Base-by-base conservation (phyloP, 2,888 invertebrate genomes). In the Fragum whitleyi region DNA sequence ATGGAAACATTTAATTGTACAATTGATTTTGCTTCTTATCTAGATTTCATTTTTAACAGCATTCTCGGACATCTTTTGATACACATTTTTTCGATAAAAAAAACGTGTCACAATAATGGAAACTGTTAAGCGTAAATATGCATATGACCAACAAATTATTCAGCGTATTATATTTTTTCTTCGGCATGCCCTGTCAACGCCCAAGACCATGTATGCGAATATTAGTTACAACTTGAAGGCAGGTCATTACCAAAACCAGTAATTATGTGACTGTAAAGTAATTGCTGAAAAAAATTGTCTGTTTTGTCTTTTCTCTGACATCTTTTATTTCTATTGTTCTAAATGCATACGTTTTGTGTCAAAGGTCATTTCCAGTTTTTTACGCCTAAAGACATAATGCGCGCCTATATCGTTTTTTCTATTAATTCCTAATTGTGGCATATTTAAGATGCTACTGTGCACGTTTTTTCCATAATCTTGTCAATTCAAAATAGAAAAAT, bases 371-470 rank as follows among this genome's bases (percentile, higher is more conserved):
- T n/a, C 29, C 2, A 32, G 61, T 19, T 16, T 16, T 28, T 32
- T 32, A n/a, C 61, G n/a, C 61, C 61, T 32, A 47, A 14, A n/a
- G 47, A 47, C 47, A 36, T 47, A 47, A 14, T 5, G 47, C 47
- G 47, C 19, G 3, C 14, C n/a, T 9, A n/a, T 9, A 5, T 3
- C 19, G 29, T 32, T 29, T 57, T 32, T 29, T 61, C 61, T 61
- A 61, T 61, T 61, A 61, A 61, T 61, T 61, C 29, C 32, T 61
- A 29, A 61, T 61, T 61, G 61, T 61, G 61, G 29, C 61, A 61
- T 61, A 61, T 61, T 61, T 61, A 61, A 61, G 61, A 61, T 61
- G 61, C 61, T 61, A 32, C 32, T n/a, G 21, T 61, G 61, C 61
- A 61, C 61, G 61, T 32, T 61, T 61, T n/a, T 61, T n/a, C 32